Conservation (phyloP, 1,140 invertebrate genomes). For the Chlorops oryzae region DNA sequence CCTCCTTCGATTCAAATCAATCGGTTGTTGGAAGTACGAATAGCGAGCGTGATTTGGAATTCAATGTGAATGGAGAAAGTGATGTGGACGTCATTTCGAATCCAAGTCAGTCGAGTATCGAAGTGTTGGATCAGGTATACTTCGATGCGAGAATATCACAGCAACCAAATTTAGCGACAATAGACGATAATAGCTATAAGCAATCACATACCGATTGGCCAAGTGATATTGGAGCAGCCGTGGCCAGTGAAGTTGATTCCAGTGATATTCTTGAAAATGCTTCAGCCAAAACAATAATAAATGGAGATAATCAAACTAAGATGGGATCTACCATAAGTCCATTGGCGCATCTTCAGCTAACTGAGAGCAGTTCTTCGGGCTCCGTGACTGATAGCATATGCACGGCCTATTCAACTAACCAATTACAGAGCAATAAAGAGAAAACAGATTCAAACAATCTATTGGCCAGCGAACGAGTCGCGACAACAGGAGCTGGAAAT, state of each 20-base stretch:
- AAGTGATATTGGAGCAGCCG: too few species aligned
- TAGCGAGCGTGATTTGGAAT: conserved; percentile 37
- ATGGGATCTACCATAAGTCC: conserved; percentile 16
- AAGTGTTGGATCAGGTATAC: conserved; percentile 54
- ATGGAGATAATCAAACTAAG: conserved; percentile 5
- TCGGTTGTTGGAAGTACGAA: conserved; percentile 46
- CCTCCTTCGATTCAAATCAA: conserved; percentile 44
- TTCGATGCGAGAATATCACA: conserved; percentile 35
- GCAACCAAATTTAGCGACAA: conserved; percentile 23
- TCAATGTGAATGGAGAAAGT: conserved; percentile 50
- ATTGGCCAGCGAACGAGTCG: too few species aligned
- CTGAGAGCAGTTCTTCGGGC: conserved; percentile 59
- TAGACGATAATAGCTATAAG: conserved; percentile 22
- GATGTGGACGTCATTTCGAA: conserved; percentile 62
- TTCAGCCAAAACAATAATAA: conserved; percentile 14
- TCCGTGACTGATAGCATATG: conserved; percentile 59
- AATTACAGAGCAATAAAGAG: conserved; percentile 50
- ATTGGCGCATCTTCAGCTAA: conserved; percentile 35
- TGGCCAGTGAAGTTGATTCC: too few species aligned
- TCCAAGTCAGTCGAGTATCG: conserved; percentile 61
- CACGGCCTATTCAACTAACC: conserved; percentile 56
- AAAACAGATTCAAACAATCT: too few species aligned
- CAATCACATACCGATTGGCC: conserved; percentile 12
- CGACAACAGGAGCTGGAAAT: too few species aligned
- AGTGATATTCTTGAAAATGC: conserved; percentile 34